Conservation (phyloP, 1,140 invertebrate species). For the Pseudobourletiella spinata region DNA sequence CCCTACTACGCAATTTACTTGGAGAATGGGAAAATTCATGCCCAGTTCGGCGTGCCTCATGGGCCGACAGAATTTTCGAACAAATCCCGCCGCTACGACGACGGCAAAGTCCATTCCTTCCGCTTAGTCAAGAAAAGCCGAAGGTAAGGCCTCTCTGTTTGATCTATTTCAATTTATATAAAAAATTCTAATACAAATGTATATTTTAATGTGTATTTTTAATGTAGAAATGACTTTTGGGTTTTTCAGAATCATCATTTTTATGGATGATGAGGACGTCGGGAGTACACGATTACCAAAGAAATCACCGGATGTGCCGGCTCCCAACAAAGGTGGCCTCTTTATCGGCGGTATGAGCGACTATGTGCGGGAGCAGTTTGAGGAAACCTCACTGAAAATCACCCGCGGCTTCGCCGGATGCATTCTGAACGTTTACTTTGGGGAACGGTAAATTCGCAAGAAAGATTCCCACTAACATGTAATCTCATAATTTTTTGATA, state of each 20-base stretch:
- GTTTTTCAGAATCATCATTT: constrained; percentile 20
- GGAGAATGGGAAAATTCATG: constrained; percentile 30
- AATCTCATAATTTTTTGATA: neutral
- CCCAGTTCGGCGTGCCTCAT: constrained; percentile 18
- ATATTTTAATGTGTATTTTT: neutral
- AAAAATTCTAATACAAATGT: too few relatives aligned
- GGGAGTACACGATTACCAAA: constrained; percentile 47
- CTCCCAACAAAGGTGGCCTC: constrained; percentile 44
- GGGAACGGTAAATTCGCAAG: constrained; percentile 55
- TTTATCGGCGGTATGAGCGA: constrained; percentile 53
- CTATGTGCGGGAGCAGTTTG: constrained; percentile 12
- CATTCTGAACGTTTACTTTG: constrained; percentile 69
- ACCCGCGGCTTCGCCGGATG: constrained; percentile 49
- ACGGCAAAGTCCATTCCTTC: constrained; percentile 29
- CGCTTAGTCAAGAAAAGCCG: constrained; percentile 30
- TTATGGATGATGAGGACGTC: constrained; percentile 55
- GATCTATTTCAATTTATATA: too few relatives aligned
- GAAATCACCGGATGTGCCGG: constrained; percentile 44
- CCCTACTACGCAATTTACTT: constrained; percentile 32
- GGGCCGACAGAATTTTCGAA: constrained; percentile 6
- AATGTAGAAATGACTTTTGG: neutral
- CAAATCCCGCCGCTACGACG: constrained; percentile 25
- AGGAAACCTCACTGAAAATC: constrained; percentile 8
- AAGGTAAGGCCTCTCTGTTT: constrained; percentile 8
- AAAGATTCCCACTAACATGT: neutral